phyloP scores from a whole-genome alignment of 2,797 vertebrate species.

The Poliocrania exsul region DNA sequence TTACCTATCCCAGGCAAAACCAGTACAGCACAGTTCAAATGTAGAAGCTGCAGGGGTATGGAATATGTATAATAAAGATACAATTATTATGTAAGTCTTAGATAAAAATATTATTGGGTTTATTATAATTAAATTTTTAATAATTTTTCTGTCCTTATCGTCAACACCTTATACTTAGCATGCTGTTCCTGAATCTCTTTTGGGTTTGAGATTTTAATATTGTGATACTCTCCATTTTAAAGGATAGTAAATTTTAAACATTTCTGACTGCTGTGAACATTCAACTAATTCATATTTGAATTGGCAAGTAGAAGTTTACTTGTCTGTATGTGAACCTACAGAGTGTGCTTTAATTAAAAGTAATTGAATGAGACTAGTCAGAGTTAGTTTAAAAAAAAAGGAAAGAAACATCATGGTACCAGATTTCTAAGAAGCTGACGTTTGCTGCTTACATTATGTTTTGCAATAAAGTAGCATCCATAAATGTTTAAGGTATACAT shows the following conservation, averaged over 20 bases:
- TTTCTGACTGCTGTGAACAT: not conserved
- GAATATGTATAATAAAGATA: not conserved
- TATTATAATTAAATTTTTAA: not conserved
- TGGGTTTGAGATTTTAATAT: not conserved
- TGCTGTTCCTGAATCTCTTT: not conserved
- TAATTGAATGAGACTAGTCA: not conserved
- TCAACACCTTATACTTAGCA: not conserved
- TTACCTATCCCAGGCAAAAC: not conserved
- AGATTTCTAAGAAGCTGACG: not conserved
- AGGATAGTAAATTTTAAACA: not conserved
- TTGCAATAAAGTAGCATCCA: not conserved
- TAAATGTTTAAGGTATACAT: not conserved
- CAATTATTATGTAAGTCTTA: not conserved
- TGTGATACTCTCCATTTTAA: not conserved
- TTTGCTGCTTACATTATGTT: not conserved
- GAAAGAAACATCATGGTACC: fast-evolving
- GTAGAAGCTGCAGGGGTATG: not conserved
- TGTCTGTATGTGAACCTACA: not conserved
- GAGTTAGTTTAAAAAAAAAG: not conserved
- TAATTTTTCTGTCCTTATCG: not conserved
- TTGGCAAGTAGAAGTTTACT: not conserved
- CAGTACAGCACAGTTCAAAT: not conserved
- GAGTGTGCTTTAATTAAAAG: not conserved
- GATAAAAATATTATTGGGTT: not conserved
- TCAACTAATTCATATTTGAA: not conserved